Evolutionary conservation across 1,140 invertebrate genomes (phyloP), one percentile per base, ranked within the genome.

Genomic region (Drosophila parabipectinata): DNA sequence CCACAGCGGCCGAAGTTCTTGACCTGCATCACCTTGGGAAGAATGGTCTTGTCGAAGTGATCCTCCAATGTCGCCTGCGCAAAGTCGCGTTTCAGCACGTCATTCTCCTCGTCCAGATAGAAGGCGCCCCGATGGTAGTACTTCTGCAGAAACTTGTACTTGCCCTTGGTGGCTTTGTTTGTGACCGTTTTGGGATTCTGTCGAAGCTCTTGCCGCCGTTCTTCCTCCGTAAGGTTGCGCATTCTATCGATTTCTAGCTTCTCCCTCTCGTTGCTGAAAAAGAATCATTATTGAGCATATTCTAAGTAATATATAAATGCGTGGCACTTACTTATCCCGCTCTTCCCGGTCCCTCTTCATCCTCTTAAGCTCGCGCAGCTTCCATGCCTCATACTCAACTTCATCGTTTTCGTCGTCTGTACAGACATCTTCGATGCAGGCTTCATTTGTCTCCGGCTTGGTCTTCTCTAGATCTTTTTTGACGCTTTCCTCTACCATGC

Each of bases 11-110:
- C 99, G 93, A 99, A 99, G 93, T 99, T 99, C 93, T 99, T 99
- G 1, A 99, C 99, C 94, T 99, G 99, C 99, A 99, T 99, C 66
- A 99, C 98, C 94, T 99, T 99, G 4, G 99, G 99, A 56, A 99
- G 91, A 74, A 99, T 96, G 45, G 98, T 98, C 92, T 99, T 99
- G 91, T 99, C 98, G 92, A 99, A 99, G 91, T 99, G 98, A 95
- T 99, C 99, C 87, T 99, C 99, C 63, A 99, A 92, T 0, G 99
- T 99, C 0, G 99, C 97, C 74, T 97, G 96, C 7, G 98, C 98
- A 92, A 99, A 99, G 91, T 99, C 98, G 90, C 98, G 94, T 91
- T 98, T 98, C 73, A 96, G 96, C 12, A 99, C 95, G 26, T 96
- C 95, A 67, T 99, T 97, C 73, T 99, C 98, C 83, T 96, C 95